Evolutionary conservation across 2,888 invertebrate species (phyloP), one percentile per base, ranked within the genome.

Genomic region (Polylopha cassiicola): DNA sequence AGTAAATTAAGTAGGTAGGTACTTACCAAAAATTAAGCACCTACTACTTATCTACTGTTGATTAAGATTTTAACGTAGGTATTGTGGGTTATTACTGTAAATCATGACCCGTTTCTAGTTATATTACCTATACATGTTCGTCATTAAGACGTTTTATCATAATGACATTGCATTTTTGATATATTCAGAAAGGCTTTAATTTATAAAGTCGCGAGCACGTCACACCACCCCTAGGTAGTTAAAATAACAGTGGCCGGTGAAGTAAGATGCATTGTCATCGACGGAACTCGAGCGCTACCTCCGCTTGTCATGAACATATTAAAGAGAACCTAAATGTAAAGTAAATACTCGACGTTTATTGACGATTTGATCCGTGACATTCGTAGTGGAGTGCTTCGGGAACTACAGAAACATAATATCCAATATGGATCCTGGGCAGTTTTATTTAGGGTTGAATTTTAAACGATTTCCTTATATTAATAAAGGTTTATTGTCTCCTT

Each of bases 311-410:
- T 59, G 58, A 55, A 58, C 63, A 54, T 58, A 78, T 80, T 77
- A 75, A 75, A 67, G 71, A 71, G 75, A 41, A 30, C 41, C 41
- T 78, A 77, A 78, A 79, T 78, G 65, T 73, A 73, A 81, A 78
- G 74, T 79, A 82, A 82, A 82, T 78, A 82, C 79, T 79, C 61
- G 61, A 73, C 62, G 64, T 69, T 71, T 75, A 74, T 72, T 73
- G 78, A 73, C 73, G 65, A 73, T 75, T 79, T 72, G 70, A 78
- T 76, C 72, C 71, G 58, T 74, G 76, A 73, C 75, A 74, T 73
- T 70, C 57, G 62, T 63, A 52, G 55, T 67, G 55, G 59, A 62
- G 62, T 55, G 47, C 48, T 36, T 33, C 32, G 29, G 32, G 32
- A 30, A 30, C 36, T 26, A 30, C 29, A 9, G 29, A 4, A 4